Percentiles rank a stretch among this genome's conserved stretches.
Evolutionary conservation across 2,797 vertebrate species (phyloP).

Genomic region (Microcaecilia unicolor): DNA sequence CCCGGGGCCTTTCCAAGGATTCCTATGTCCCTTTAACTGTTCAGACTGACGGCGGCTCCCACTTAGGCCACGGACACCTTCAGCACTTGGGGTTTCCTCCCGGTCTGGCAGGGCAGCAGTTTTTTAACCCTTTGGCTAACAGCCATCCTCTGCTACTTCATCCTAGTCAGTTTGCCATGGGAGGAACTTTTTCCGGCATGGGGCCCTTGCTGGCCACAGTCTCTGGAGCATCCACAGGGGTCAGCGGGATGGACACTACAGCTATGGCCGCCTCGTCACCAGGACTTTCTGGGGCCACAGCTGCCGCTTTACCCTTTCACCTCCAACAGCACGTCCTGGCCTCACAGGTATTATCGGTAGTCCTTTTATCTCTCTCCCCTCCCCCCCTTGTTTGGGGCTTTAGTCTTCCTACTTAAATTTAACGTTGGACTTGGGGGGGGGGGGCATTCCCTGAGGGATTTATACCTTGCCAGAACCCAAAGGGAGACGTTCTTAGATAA

Average conservation of each 20-base stretch:
- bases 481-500: too few relatives aligned
- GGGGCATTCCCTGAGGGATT: too few relatives aligned
- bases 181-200: constrained; percentile 92
- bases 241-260: constrained; percentile 73
- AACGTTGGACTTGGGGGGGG: too few relatives aligned
- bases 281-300: constrained; percentile 70
- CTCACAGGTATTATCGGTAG: constrained; percentile 89
- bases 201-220: constrained; percentile 84
- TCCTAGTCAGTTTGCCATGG: constrained; percentile 92
- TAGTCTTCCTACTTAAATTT: constrained; percentile 3
- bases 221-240: constrained; percentile 71
- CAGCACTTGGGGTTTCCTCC: constrained; percentile 86
- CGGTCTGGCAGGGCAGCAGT: constrained; percentile 81
- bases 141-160: constrained; percentile 88
- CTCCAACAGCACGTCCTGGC: constrained; percentile 94
- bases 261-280: constrained; percentile 78
- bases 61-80: constrained; percentile 69
- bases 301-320: constrained; percentile 81
- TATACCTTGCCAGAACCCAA: too few relatives aligned
- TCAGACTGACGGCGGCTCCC: constrained; percentile 77
- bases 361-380: neutral
- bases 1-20: constrained; percentile 71
- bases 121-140: constrained; percentile 80
- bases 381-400: neutral
- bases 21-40: constrained; percentile 75